Percentiles rank a stretch among this genome's conserved stretches.
phyloP scores from a whole-genome alignment of 2,797 vertebrate species.

The Myripristis murdjan region DNA sequence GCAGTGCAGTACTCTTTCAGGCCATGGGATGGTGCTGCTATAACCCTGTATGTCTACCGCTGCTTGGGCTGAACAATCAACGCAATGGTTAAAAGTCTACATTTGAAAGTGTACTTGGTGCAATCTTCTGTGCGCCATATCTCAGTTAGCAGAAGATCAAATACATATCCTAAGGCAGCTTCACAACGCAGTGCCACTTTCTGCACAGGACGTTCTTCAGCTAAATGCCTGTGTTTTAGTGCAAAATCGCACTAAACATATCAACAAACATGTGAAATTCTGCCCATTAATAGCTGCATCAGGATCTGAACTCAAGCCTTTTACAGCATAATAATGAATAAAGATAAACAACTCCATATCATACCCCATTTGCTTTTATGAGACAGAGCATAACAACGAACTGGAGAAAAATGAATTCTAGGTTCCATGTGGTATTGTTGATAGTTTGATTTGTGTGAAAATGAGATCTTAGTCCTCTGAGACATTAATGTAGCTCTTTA shows the following conservation, averaged over 20 bases:
- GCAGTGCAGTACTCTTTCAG: neutral
- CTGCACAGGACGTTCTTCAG: neutral
- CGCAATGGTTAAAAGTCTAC: neutral
- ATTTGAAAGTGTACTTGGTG: neutral
- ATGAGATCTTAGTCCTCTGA: neutral
- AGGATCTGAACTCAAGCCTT: too few species aligned
- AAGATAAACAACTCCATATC: too few species aligned
- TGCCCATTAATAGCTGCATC: too few species aligned
- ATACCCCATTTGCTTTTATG: neutral
- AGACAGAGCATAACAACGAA: neutral
- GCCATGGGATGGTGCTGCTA: constrained; percentile 44
- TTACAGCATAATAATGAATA: too few species aligned
- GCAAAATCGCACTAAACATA: too few species aligned
- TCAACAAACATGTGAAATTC: too few species aligned
- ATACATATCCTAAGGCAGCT: neutral
- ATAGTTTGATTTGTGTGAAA: too few species aligned
- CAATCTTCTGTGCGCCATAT: neutral
- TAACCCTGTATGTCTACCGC: constrained; percentile 3
- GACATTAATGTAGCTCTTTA: neutral
- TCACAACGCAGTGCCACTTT: neutral
- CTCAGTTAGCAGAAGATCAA: neutral
- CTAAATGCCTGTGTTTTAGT: neutral
- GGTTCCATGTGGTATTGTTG: too few species aligned
- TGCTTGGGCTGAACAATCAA: neutral
- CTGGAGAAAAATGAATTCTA: too few species aligned